These are phyloP conservation scores for Apistogramma diplotaenia DNA, from an alignment of 2,113 vertebrate genomes.

Conservation along the genomic window DNA sequence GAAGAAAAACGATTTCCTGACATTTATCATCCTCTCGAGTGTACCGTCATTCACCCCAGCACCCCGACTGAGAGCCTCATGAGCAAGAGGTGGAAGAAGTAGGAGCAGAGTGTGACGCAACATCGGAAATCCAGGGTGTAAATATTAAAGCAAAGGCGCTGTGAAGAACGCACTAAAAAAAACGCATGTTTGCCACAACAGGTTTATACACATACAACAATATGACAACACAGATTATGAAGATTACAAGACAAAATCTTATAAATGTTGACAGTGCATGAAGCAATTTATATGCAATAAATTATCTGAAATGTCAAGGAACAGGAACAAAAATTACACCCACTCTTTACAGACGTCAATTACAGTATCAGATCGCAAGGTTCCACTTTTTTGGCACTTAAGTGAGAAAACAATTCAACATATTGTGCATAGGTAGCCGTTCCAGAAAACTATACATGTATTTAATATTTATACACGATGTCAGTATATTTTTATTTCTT, in stretches of 20 bases:
- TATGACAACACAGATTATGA: conserved; percentile 37
- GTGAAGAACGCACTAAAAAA: background rate
- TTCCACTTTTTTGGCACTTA: conserved; percentile 58
- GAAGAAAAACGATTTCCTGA: background rate
- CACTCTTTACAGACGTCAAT: conserved; percentile 47
- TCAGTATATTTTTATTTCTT: conserved; percentile 3
- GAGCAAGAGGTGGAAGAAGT: background rate
- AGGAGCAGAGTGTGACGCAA: background rate
- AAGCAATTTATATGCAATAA: conserved; percentile 61
- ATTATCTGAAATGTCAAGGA: conserved; percentile 36
- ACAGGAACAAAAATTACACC: conserved; percentile 19
- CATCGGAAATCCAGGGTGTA: background rate
- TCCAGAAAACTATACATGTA: conserved; percentile 58
- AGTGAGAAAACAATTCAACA: conserved; percentile 40
- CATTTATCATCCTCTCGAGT: background rate
- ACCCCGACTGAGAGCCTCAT: background rate
- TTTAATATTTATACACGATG: conserved; percentile 46
- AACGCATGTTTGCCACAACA: background rate
- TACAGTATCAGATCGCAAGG: conserved; percentile 25
- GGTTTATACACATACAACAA: conserved; percentile 50
- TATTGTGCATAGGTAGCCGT: conserved; percentile 57
- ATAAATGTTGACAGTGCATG: conserved; percentile 45
- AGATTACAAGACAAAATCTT: conserved; percentile 41
- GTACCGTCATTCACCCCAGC: background rate
- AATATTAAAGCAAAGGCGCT: background rate